These are phyloP conservation scores for Saxicola maurus DNA, from an alignment of 2,797 vertebrate genomes.

Conservation along the genomic window DNA sequence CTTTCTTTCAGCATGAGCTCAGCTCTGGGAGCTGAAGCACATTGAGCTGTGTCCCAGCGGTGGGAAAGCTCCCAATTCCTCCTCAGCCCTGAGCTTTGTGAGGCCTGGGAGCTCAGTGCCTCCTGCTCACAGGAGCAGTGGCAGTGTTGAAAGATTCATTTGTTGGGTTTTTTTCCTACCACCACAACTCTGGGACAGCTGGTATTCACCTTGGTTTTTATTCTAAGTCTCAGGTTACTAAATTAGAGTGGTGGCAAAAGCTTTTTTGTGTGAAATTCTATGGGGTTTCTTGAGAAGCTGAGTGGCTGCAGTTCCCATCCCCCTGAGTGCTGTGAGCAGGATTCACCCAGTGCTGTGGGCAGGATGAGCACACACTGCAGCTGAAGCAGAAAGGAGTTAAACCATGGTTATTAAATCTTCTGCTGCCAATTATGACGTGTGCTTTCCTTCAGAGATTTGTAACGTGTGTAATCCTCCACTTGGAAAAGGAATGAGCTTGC, in stretches of 20 bases:
- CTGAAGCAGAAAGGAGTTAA: conserved; percentile 24
- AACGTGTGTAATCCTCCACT: neutral
- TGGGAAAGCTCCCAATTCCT: neutral
- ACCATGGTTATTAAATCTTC: neutral
- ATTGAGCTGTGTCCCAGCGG: neutral
- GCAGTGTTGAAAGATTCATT: neutral
- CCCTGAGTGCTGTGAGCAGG: neutral
- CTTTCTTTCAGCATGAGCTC: conserved; percentile 39
- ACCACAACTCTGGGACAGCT: neutral
- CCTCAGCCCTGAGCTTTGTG: neutral
- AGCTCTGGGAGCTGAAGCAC: neutral
- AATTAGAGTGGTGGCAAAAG: neutral
- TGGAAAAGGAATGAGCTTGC: conserved; percentile 4
- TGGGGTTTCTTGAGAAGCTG: neutral
- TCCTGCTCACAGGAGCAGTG: neutral
- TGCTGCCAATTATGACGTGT: conserved; percentile 18
- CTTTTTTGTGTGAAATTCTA: neutral
- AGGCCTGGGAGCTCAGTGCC: neutral
- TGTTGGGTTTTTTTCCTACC: neutral
- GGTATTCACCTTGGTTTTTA: neutral
- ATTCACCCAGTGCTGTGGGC: neutral
- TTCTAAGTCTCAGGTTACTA: neutral
- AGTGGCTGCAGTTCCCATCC: neutral
- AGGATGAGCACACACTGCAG: neutral
- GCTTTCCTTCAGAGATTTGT: neutral